Evolutionary conservation across 2,113 vertebrate species (phyloP).

Genomic region (Telmatochromis sp.): DNA sequence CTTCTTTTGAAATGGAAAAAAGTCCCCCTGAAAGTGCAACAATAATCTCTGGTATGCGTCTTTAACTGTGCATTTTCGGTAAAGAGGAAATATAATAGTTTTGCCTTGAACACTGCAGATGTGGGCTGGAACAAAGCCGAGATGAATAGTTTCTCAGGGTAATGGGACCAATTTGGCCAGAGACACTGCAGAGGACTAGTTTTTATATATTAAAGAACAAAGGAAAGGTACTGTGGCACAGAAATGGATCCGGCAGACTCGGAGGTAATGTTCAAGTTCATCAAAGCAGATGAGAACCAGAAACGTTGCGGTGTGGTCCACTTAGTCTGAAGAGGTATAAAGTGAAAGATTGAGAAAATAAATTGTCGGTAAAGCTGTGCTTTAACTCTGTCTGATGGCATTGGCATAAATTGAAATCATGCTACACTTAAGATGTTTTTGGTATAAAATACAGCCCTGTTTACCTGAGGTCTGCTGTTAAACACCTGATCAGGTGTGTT

Average conservation of each 20-base stretch:
- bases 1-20: not conserved
- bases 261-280: constrained; percentile 7
- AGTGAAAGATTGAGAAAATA: not conserved
- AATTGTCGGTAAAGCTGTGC: not conserved
- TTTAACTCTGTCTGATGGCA: not conserved
- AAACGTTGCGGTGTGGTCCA: not conserved
- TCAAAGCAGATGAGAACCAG: constrained; percentile 41
- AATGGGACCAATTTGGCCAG: not conserved
- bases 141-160: not conserved
- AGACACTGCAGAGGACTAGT: not conserved
- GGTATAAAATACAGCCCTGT: constrained; percentile 6
- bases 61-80: not conserved
- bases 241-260: not conserved
- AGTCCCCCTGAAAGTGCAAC: not conserved
- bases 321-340: not conserved
- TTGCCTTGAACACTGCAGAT: not conserved
- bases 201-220: not conserved
- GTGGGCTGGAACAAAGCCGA: not conserved
- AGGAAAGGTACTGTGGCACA: not conserved
- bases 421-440: constrained; percentile 3
- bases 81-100: not conserved
- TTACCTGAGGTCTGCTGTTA: not conserved
- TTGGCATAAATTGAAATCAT: not conserved
- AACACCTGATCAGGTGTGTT: constrained; percentile 26
- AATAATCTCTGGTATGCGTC: not conserved